Evolutionary conservation across 2,888 invertebrate genomes (phyloP), one percentile per base, ranked within the genome.

Genomic region (Eristalinus aeneus): DNA sequence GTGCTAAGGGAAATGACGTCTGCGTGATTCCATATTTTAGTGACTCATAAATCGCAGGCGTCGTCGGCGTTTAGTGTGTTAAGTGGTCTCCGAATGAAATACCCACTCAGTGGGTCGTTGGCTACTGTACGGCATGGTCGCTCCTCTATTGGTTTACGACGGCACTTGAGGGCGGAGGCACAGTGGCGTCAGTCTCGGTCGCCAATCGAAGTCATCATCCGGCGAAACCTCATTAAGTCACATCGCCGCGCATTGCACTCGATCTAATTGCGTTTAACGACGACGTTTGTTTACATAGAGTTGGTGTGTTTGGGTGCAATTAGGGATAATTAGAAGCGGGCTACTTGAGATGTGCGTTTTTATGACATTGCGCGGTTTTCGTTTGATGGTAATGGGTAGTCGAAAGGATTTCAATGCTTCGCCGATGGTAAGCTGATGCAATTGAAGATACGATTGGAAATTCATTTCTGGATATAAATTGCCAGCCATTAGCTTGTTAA

Each of bases 281-380:
- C 82, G 78, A 74, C 82, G 78, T 86, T 86, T 86, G 77, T 86
- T 81, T 78, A 86, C 69, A 71, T 82, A 77, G 65, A 86, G 74
- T 69, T 61, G 32, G 34, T 77, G 73, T 82, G 78, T 86, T 86
- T 77, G 74, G 39, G 64, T 69, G 77, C 78, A 86, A 86, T 86
- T 82, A 86, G 74, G 82, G 81, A 82, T 86, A 82, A 86, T 86
- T 86, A 86, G 86, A 74, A 74, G 46, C 16, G 46, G 54, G 31
- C 58, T 27, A 78, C 74, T 71, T 74, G 71, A 82, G 65, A 61
- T 53, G 27, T n/a, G 63, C 10, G 27, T 58, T 56, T 78, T 74
- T 82, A 86, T 75, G 82, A 82, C 77, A 78, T 69, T 69, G 53
- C 65, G 77, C 67, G 64, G 64, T 60, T 5, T 64, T 86, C 34